Conservation (phyloP, 1,140 invertebrate genomes). For the Cydia splendana region DNA sequence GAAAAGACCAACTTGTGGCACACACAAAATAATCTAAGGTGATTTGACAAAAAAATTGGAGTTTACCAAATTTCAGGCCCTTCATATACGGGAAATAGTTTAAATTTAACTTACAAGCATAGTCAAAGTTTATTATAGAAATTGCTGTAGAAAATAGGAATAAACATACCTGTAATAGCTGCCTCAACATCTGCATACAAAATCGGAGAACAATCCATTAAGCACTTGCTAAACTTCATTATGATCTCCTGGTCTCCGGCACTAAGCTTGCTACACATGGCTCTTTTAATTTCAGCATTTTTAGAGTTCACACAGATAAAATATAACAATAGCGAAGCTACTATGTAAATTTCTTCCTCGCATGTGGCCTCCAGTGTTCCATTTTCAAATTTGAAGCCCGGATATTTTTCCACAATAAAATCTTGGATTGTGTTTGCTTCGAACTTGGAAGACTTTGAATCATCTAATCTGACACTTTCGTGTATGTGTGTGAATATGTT, state of each 20-base stretch:
- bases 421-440: slow-evolving; percentile 63
- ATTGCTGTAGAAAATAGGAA: slow-evolving; percentile 12
- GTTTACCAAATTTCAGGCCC: too few relatives aligned
- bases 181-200: slow-evolving; percentile 56
- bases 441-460: slow-evolving; percentile 67
- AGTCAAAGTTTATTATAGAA: neutral
- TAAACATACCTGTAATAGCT: slow-evolving; percentile 64
- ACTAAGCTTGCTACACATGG: slow-evolving; percentile 69
- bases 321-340: slow-evolving; percentile 65
- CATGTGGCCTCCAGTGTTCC: slow-evolving; percentile 50
- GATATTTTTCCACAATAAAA: slow-evolving; percentile 70
- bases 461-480: slow-evolving; percentile 63
- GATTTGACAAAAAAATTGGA: too few relatives aligned
- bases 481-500: slow-evolving; percentile 65
- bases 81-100: too few relatives aligned
- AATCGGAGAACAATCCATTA: slow-evolving; percentile 63
- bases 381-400: slow-evolving; percentile 68
- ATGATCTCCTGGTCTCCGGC: slow-evolving; percentile 66
- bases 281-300: slow-evolving; percentile 67
- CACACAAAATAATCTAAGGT: too few relatives aligned
- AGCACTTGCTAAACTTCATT: slow-evolving; percentile 65
- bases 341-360: slow-evolving; percentile 60
- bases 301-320: slow-evolving; percentile 75
- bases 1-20: too few relatives aligned
- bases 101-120: neutral